Percentiles rank a stretch among this genome's conserved stretches.
These are phyloP conservation scores for Hipposideros armiger DNA, from an alignment of 2,113 vertebrate genomes.

Conservation along the genomic window DNA sequence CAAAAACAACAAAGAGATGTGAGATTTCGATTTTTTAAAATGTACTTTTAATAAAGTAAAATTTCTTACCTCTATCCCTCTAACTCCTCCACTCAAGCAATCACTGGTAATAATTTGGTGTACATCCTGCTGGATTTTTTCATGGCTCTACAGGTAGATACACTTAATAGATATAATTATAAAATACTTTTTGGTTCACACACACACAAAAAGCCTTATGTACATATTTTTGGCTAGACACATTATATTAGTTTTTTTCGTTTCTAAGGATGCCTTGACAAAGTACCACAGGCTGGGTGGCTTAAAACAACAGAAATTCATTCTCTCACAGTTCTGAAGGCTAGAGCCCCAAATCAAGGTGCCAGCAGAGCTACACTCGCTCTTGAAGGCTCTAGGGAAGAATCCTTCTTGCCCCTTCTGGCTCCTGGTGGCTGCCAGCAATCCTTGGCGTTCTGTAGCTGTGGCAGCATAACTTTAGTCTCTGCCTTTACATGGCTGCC, in stretches of 20 bases:
- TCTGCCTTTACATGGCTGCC: background rate
- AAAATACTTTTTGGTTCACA: background rate
- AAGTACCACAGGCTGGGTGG: background rate
- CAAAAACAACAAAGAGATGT: background rate
- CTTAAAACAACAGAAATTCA: background rate
- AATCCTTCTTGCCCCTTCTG: background rate
- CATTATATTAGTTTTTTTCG: background rate
- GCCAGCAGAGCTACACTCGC: background rate
- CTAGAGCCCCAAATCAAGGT: background rate
- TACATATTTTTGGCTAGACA: background rate
- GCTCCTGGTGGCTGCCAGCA: background rate
- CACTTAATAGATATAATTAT: background rate
- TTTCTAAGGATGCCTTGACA: background rate
- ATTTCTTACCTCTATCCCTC: background rate
- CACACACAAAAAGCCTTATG: background rate
- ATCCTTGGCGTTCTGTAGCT: background rate
- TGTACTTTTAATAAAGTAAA: background rate
- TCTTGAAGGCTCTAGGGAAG: background rate
- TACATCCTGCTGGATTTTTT: background rate
- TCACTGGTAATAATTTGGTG: background rate
- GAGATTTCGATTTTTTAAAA: constrained; percentile 12
- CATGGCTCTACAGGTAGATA: background rate
- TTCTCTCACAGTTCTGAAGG: background rate
- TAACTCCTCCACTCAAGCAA: background rate
- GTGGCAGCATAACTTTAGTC: background rate